Conservation (phyloP, 1,140 invertebrate genomes). For the Chymomyza costata region DNA sequence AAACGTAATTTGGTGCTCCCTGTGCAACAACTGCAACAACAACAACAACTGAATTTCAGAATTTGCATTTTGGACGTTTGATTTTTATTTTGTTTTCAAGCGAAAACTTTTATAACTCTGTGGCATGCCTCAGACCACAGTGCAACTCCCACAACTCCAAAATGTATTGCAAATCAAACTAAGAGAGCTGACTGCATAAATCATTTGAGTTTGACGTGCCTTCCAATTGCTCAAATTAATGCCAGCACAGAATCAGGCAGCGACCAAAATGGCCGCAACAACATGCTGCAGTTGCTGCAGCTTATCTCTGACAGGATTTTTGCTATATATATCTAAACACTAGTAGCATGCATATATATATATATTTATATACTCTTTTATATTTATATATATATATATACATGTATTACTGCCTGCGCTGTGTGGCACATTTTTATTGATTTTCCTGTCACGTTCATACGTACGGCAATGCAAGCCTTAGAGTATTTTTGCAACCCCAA, state of each 20-base stretch:
- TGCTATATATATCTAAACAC: slow-evolving; percentile 24
- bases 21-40: no score
- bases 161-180: no score
- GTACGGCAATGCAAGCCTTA: slow-evolving; percentile 53
- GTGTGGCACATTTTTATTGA: slow-evolving; percentile 62
- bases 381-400: no score
- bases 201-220: slow-evolving; percentile 39
- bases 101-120: no score
- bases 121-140: no score
- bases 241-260: slow-evolving; percentile 20
- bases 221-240: slow-evolving; percentile 65
- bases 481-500: slow-evolving; percentile 68
- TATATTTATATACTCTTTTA: not conserved
- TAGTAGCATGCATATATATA: slow-evolving; percentile 1
- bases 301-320: slow-evolving; percentile 7
- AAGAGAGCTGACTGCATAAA: slow-evolving; percentile 37
- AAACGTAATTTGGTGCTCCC: slow-evolving; percentile 47
- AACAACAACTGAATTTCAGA: slow-evolving; percentile 42
- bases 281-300: slow-evolving; percentile 17
- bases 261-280: slow-evolving; percentile 22
- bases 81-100: no score
- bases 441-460: slow-evolving; percentile 53
- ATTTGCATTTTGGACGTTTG: slow-evolving; percentile 53
- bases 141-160: no score
- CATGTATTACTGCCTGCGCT: no score